These are phyloP conservation scores for Chauna torquata DNA, from an alignment of 2,113 vertebrate genomes.

Conservation along the genomic window DNA sequence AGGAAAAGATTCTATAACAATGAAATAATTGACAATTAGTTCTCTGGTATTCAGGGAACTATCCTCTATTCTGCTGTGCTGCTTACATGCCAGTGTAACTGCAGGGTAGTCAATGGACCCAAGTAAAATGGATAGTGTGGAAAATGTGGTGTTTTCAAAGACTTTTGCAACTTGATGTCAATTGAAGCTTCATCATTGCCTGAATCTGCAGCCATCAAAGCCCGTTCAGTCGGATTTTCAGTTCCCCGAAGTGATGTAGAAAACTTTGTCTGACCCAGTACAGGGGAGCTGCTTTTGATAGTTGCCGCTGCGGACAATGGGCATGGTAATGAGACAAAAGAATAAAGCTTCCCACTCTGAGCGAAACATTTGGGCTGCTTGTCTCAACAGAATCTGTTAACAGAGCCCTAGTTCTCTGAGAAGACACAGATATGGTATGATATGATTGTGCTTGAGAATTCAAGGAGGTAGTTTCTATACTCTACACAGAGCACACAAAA, in stretches of 20 bases:
- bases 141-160: not conserved
- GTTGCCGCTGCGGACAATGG: not conserved
- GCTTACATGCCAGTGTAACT: not conserved
- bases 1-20: not conserved
- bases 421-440: not conserved
- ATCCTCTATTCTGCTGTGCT: not conserved
- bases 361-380: not conserved
- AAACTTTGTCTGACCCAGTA: not conserved
- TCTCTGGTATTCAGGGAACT: not conserved
- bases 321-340: not conserved
- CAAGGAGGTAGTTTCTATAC: not conserved
- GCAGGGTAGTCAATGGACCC: not conserved
- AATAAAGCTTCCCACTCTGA: not conserved
- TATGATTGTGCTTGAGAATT: not conserved
- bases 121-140: not conserved
- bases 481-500: not conserved
- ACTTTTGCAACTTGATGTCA: constrained; percentile 24
- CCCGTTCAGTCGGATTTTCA: not conserved
- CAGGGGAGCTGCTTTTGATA: not conserved
- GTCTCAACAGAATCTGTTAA: not conserved
- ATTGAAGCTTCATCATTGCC: not conserved
- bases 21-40: not conserved
- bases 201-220: constrained; percentile 15
- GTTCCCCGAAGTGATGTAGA: constrained; percentile 11
- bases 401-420: not conserved